Base-by-base conservation (phyloP, 2,113 vertebrate genomes). In the Dasyprocta punctata region DNA sequence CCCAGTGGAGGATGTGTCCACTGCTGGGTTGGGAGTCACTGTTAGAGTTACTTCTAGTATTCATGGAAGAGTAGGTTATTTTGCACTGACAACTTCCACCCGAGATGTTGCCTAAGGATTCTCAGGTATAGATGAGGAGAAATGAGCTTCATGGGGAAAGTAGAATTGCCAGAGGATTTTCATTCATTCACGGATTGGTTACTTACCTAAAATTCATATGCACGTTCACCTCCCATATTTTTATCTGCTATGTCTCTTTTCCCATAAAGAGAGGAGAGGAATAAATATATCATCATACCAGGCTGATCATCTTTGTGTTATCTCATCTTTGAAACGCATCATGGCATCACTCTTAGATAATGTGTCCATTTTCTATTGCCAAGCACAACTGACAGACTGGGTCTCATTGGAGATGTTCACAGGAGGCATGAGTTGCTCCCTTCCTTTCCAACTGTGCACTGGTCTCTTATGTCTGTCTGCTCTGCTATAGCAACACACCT, bases 341-440 rank as follows among this genome's bases (percentile, higher is more conserved):
- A 17, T 75, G 41, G 67, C 9, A 61, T 85, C 30, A 63, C 75
- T 49, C 44, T 33, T 78, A 78, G 28, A 47, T 33, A 49, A 33
- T 30, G 14, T 49, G 17, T 8, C 14, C 47, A 69, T 33, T 61
- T 22, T 26, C 28, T 49, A 86, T 20, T n/a, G 69, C 0, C 30
- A 87, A n/a, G 3, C 41, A 49, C 7, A 94, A 16, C n/a, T 65
- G 60, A 54, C 88, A 95, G 33, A 7, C 1, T 61, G 4, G 11
- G 24, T 30, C 7, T 56, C 10, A 77, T 26, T 56, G 28, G 7
- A 84, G 44, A 73, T 33, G 16, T 2, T 75, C 24, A 6, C 17
- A 0, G 49, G 24, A 13, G 19, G 14, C 9, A 47, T 0, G 7
- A 12, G 7, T 26, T 38, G n/a, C 38, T 77, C 2, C 33, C 0